Base-by-base conservation (phyloP, 1,140 invertebrate species). In the Meloidogyne exigua region DNA sequence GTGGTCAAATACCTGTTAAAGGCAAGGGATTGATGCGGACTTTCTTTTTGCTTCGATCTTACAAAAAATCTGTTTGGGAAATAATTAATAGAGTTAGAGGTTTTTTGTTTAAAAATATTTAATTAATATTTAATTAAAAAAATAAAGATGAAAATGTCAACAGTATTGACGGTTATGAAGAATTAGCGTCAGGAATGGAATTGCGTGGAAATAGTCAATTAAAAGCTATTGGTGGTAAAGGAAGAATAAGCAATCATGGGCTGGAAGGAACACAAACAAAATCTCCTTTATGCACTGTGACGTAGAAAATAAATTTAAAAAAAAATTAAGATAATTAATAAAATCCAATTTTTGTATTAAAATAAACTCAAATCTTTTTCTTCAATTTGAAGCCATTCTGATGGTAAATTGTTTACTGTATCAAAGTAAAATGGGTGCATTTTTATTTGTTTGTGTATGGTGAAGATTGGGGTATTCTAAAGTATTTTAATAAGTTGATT, bases 11-110 rank as follows among this genome's bases (percentile, higher is more conserved):
- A n/a, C 83, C 79, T 69, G 87, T 87, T 64, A 87, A 87, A 74
- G 86, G 85, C 39, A 87, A 87, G 64, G 85, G 85, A 2, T 72
- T 82, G 42, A 87, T 87, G 85, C 70, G 82, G 21, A 87, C 85
- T 5, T 86, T 80, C 68, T 87, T 87, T 62, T 64, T 87, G 18
- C 7, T 69, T 23, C 67, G 76, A 65, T 82, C 80, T 25, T 79
- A 71, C 49, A 87, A 87, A 67, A 85, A 82, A 62, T 86, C 86
- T 26, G 78, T 87, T 63, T 87, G 85, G 85, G 85, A 87, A 79
- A 87, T 87, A 18, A 82, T 86, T 39, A 79, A 76, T 23, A 68
- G 76, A 42, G 44, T 65, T 42, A 70, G 85, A 77, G 84, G 83
- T 83, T 62, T 36, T 0, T 42, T 32, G n/a, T n/a, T n/a, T n/a